Evolutionary conservation across 37 sponge, comb jelly and placozoan species (phyloP).

Genomic region (Tethya wilhelma): DNA sequence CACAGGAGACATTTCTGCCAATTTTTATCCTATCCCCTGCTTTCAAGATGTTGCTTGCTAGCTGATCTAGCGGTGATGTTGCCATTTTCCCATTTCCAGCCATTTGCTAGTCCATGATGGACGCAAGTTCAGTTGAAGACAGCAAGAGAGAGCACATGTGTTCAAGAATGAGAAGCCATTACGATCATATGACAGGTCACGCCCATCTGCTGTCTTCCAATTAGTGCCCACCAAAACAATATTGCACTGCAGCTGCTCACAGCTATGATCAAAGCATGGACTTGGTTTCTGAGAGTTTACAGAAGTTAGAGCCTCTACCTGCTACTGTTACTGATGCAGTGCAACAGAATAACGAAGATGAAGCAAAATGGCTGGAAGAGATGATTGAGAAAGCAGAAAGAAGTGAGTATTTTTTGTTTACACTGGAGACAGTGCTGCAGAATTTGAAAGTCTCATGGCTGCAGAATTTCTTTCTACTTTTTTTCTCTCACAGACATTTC

Average conservation of each 20-base stretch:
- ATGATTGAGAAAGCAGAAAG: constrained; percentile 48
- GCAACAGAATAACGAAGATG: background rate
- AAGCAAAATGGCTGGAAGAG: constrained; percentile 34
- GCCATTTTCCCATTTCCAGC: no score
- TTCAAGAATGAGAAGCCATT: background rate
- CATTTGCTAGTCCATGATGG: no score
- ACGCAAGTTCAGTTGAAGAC: no score
- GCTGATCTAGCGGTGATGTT: background rate
- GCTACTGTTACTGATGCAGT: background rate
- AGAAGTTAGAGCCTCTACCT: constrained; percentile 34
- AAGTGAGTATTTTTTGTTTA: background rate
- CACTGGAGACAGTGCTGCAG: background rate
- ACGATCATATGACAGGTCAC: background rate
- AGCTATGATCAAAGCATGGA: constrained; percentile 32
- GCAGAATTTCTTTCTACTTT: background rate
- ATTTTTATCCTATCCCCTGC: background rate
- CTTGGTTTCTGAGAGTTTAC: constrained; percentile 37
- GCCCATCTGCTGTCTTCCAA: background rate
- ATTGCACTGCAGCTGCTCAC: no score
- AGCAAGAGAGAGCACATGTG: background rate
- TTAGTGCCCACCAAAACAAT: background rate
- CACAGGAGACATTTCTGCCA: constrained; percentile 18
- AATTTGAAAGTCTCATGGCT: background rate
- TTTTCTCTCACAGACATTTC: constrained; percentile 18
- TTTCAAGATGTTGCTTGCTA: background rate